Base-by-base conservation (phyloP, 2,113 vertebrate genomes). In the Gnathonemus echidnorhynchus region DNA sequence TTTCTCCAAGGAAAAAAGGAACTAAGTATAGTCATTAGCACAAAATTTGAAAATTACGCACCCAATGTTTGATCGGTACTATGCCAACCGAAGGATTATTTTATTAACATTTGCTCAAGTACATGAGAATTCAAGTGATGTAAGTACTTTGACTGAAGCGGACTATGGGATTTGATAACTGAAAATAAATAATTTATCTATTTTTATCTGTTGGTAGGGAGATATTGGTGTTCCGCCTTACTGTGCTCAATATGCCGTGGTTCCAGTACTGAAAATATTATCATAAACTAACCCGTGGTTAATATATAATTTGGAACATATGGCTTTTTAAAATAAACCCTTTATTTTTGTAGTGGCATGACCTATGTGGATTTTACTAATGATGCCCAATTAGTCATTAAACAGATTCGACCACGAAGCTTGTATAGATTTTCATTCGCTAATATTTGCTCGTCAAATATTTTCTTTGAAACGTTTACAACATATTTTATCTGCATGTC, bases 291-390 rank as follows among this genome's bases (percentile, higher is more conserved):
- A 92, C 92, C 91, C 92, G 90, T 93, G 94, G 97, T 98, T 98
- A 98, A 98, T 98, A 95, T 97, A 97, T 98, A 98, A 98, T 98
- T 97, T 96, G 91, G 95, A 94, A 96, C 97, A 98, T 97, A 98
- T 98, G 97, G 97, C 95, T 95, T 96, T 96, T 95, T 95, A 95
- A 96, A 96, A 95, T 94, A 93, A 91, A 89, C 90, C 93, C 95
- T 95, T 96, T 95, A 96, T 96, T 96, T 95, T 92, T 93, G 92
- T 92, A 95, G 92, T 94, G 94, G 96, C 94, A 95, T 94, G 95
- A 95, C 95, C 95, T 95, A 94, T 96, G 91, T 95, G 95, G 96
- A 96, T 95, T 95, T 94, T 96, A 95, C 96, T 97, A 97, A 98
- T 98, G 97, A 98, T 97, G 96, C 96, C 96, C 96, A 97, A 97